These are phyloP conservation scores for Diplolepis rosae DNA, from an alignment of 2,888 invertebrate genomes.

Conservation along the genomic window DNA sequence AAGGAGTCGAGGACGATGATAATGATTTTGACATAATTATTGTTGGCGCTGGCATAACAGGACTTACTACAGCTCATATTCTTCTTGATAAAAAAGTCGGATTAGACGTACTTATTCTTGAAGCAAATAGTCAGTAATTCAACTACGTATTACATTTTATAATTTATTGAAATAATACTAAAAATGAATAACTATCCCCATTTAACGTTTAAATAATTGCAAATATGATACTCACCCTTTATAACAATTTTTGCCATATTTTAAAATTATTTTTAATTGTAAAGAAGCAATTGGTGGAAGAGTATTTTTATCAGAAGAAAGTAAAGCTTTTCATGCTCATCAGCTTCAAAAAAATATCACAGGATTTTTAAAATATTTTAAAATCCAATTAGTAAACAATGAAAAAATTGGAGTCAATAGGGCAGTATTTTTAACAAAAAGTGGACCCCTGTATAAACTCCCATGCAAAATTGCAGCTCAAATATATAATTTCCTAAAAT, in stretches of 20 bases:
- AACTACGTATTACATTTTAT: background rate
- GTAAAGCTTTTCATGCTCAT: conserved; percentile 51
- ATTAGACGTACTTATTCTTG: conserved; percentile 57
- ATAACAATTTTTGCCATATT: too few relatives aligned
- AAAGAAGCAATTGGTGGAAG: conserved; percentile 45
- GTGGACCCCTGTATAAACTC: conserved; percentile 36
- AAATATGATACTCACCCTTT: background rate
- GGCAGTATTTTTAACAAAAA: conserved; percentile 43
- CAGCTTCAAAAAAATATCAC: conserved; percentile 50
- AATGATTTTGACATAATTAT: conserved; percentile 60
- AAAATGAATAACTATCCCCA: too few relatives aligned
- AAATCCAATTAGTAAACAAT: conserved; percentile 38
- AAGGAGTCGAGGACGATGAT: conserved; percentile 40
- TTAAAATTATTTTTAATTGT: background rate
- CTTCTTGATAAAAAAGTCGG: conserved; percentile 49
- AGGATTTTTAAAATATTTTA: conserved; percentile 44
- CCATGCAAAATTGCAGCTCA: conserved; percentile 51
- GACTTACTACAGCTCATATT: conserved; percentile 59
- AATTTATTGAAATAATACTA: too few relatives aligned
- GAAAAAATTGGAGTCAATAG: conserved; percentile 22
- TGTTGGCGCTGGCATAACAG: conserved; percentile 61
- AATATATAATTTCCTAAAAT: conserved; percentile 55
- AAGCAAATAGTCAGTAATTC: conserved; percentile 53
- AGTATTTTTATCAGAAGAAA: conserved; percentile 40
- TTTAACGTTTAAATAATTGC: background rate